These are phyloP conservation scores for Delichon dasypus DNA, from an alignment of 2,797 vertebrate species.

Conservation along the genomic window DNA sequence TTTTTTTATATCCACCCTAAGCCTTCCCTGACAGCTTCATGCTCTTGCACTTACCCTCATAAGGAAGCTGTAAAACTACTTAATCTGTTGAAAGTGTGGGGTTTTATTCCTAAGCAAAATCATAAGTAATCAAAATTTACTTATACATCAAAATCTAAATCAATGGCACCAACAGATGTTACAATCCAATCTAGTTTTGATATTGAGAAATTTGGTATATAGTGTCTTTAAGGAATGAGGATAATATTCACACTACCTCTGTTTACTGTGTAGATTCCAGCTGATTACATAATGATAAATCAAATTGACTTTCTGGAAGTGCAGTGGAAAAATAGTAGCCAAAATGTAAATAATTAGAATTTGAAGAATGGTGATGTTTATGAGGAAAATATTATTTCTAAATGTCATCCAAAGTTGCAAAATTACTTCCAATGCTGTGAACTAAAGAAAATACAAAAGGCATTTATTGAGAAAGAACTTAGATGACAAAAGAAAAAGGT, in stretches of 20 bases:
- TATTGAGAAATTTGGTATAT: not conserved
- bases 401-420: not conserved
- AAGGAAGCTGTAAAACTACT: not conserved
- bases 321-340: not conserved
- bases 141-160: not conserved
- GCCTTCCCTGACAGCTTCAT: not conserved
- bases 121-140: not conserved
- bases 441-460: not conserved
- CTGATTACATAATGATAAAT: not conserved
- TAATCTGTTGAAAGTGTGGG: not conserved
- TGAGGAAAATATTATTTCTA: not conserved
- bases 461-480: not conserved
- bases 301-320: not conserved
- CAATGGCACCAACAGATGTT: not conserved
- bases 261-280: not conserved
- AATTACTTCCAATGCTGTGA: not conserved
- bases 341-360: not conserved
- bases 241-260: not conserved
- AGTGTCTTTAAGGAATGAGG: not conserved
- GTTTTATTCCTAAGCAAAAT: not conserved
- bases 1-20: not conserved
- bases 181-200: not conserved
- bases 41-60: not conserved
- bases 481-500: not conserved
- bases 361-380: not conserved